phyloP scores from a whole-genome alignment of 1,140 invertebrate genomes.

The Sitophilus oryzae region DNA sequence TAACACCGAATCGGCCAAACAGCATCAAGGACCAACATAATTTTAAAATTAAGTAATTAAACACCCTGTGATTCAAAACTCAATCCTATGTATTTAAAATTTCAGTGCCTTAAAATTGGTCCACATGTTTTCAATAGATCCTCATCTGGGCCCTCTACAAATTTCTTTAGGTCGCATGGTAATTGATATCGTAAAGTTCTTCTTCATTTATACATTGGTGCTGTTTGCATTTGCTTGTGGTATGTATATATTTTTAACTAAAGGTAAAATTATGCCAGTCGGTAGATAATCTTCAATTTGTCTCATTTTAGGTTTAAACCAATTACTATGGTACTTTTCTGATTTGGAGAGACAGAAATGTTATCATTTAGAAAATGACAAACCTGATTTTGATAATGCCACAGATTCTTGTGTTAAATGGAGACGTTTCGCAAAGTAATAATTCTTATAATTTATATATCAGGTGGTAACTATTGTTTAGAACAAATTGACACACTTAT shows the following conservation, averaged over 20 bases:
- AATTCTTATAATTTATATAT: background rate
- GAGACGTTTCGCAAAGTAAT: conserved; percentile 61
- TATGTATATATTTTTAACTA: conserved; percentile 35
- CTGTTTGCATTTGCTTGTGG: conserved; percentile 80
- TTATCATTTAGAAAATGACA: conserved; percentile 53
- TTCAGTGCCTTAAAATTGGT: conserved; percentile 76
- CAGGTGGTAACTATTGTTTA: no score
- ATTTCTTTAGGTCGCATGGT: conserved; percentile 82
- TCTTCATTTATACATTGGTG: conserved; percentile 78
- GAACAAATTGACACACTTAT: no score
- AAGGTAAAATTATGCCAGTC: background rate
- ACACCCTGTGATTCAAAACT: background rate
- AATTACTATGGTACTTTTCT: conserved; percentile 86
- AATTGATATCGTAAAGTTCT: conserved; percentile 83
- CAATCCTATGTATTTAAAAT: background rate
- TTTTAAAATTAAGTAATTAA: background rate
- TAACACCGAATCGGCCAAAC: no score
- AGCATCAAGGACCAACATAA: no score
- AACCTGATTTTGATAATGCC: conserved; percentile 59
- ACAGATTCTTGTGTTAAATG: conserved; percentile 72
- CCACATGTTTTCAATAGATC: conserved; percentile 87
- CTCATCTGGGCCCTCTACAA: conserved; percentile 80
- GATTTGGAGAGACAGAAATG: conserved; percentile 73
- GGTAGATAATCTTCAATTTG: background rate
- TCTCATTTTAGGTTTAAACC: conserved; percentile 60